These are phyloP conservation scores for Hoplias malabaricus DNA, from an alignment of 2,113 vertebrate species.

Conservation along the genomic window DNA sequence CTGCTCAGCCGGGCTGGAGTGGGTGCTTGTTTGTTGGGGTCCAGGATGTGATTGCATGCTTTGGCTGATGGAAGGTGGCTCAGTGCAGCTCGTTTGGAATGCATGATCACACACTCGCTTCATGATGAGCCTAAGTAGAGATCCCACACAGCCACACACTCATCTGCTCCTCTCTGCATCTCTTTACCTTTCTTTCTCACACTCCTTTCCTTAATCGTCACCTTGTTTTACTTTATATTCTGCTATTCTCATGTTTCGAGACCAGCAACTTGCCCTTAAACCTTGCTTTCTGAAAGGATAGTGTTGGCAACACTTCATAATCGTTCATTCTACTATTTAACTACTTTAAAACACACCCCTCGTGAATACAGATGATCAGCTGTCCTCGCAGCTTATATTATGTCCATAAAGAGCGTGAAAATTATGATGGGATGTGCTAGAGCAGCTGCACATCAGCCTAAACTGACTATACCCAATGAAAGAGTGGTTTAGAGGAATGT, in stretches of 20 bases:
- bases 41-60: slow-evolving; percentile 64
- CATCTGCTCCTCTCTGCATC: slow-evolving; percentile 11
- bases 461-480: background rate
- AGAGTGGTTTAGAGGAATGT: background rate
- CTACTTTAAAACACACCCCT: no score
- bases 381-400: no score
- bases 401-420: no score
- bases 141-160: slow-evolving; percentile 26
- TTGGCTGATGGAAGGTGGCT: slow-evolving; percentile 59
- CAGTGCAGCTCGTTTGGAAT: slow-evolving; percentile 51
- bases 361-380: no score
- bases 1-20: slow-evolving; percentile 63
- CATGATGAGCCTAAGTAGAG: slow-evolving; percentile 43
- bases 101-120: slow-evolving; percentile 48
- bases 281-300: no score
- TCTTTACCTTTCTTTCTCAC: background rate
- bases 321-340: no score
- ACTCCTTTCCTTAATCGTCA: background rate
- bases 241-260: background rate
- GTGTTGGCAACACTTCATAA: no score
- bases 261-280: no score
- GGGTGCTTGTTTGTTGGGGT: slow-evolving; percentile 61
- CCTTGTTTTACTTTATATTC: background rate
- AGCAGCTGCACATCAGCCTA: background rate
- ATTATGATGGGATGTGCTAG: no score